A percentile compares a stretch with the other conserved stretches of the same genome.
Evolutionary conservation across 2,797 vertebrate species (phyloP).

Genomic region (Tauraco hartlaubi): DNA sequence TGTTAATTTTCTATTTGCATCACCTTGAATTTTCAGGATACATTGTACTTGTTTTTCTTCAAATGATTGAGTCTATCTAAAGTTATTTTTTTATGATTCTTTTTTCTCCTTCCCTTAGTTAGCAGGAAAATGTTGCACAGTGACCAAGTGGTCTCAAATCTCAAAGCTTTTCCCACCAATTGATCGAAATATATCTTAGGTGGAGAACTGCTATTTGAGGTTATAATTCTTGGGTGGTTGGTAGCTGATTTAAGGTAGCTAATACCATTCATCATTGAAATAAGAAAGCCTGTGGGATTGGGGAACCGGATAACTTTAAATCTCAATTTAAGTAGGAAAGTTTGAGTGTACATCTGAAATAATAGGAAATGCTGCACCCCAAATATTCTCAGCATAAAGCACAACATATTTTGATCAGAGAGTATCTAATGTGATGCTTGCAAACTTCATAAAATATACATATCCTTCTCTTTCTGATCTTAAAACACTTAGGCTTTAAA

Average conservation of each 20-base stretch:
- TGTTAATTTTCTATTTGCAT: neutral
- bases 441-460: constrained; percentile 51
- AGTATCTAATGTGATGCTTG: constrained; percentile 27
- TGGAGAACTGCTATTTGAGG: neutral
- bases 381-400: neutral
- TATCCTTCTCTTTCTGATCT: constrained; percentile 5
- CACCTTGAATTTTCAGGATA: neutral
- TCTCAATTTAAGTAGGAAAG: neutral
- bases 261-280: neutral
- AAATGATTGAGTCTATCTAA: neutral
- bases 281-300: neutral
- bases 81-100: neutral
- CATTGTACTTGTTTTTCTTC: neutral
- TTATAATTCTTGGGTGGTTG: neutral
- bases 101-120: neutral
- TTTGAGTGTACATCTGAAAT: neutral
- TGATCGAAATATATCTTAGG: constrained; percentile 4
- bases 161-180: neutral
- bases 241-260: neutral
- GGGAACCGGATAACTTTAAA: neutral
- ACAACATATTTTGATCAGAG: constrained; percentile 45
- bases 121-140: neutral
- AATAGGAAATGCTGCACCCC: neutral
- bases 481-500: constrained; percentile 23
- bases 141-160: neutral